A percentile compares a stretch with the other conserved stretches of the same genome.
Conservation (phyloP, 2,888 invertebrate species). For the Coleophora deauratella region DNA sequence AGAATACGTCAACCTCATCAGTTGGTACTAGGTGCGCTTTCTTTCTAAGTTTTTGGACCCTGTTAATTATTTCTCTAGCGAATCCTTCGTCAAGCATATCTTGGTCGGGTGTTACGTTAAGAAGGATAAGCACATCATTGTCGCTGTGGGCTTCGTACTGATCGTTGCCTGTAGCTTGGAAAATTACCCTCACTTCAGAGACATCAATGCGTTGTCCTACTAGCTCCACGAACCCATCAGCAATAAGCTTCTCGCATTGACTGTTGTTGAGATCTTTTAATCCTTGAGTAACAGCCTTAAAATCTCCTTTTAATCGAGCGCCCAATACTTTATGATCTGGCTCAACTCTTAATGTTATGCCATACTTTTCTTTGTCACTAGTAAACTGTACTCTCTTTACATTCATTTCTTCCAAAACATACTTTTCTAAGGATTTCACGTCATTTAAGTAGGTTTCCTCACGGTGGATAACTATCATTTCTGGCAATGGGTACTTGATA, state of each 20-base stretch:
- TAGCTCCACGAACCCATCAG: constrained; percentile 81
- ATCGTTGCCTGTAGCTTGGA: constrained; percentile 79
- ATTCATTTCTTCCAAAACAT: constrained; percentile 95
- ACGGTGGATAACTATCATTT: constrained; percentile 95
- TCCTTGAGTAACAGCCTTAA: constrained; percentile 88
- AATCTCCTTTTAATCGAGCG: constrained; percentile 89
- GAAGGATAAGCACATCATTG: constrained; percentile 89
- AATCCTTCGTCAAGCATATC: constrained; percentile 95
- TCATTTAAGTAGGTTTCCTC: constrained; percentile 85
- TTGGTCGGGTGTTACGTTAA: constrained; percentile 92
- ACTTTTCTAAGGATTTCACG: constrained; percentile 84
- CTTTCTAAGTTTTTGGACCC: constrained; percentile 96
- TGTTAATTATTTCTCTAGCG: constrained; percentile 95
- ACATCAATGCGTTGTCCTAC: constrained; percentile 84
- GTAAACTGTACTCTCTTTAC: constrained; percentile 88
- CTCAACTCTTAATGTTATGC: constrained; percentile 92
- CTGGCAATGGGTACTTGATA: constrained; percentile 96
- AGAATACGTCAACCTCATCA: constrained; percentile 90
- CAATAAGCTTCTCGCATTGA: constrained; percentile 84
- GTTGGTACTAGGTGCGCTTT: constrained; percentile 94
- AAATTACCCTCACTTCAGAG: constrained; percentile 88
- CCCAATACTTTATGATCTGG: constrained; percentile 96
- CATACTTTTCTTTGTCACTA: constrained; percentile 93
- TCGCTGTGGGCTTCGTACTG: constrained; percentile 94
- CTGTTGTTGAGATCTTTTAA: constrained; percentile 85